These are phyloP conservation scores for Neosalanx taihuensis DNA, from an alignment of 2,797 vertebrate genomes.

Conservation along the genomic window DNA sequence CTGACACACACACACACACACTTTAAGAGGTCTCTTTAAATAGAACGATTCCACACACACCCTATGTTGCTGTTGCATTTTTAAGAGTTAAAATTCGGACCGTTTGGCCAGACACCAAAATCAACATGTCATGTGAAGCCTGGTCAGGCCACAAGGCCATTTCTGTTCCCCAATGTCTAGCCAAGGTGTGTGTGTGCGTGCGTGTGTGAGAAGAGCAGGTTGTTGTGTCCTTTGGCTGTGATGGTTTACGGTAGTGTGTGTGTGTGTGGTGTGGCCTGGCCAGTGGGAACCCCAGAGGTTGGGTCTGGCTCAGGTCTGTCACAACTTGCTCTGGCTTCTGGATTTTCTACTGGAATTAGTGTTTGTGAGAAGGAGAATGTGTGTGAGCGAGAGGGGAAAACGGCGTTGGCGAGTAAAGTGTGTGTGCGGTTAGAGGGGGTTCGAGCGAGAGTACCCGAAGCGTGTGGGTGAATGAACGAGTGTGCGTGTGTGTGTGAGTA, in stretches of 20 bases:
- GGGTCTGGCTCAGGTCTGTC: conserved; percentile 40
- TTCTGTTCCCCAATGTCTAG: conserved; percentile 3
- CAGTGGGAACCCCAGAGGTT: conserved; percentile 54
- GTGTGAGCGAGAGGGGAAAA: conserved; percentile 27
- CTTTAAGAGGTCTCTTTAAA: background rate
- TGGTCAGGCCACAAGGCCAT: background rate
- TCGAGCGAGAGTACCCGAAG: conserved; percentile 26
- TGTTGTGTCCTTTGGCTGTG: background rate
- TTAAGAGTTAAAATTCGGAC: no score
- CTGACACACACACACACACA: conserved; percentile 1
- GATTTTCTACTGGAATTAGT: conserved; percentile 26
- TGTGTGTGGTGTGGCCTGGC: conserved; percentile 24
- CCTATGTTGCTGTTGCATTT: no score
- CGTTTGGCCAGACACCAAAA: background rate
- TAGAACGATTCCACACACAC: background rate
- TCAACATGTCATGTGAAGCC: background rate
- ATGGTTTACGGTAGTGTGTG: conserved; percentile 5
- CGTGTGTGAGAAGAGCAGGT: background rate
- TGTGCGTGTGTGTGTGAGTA: conserved; percentile 30
- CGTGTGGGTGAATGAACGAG: conserved; percentile 28
- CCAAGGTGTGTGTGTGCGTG: conserved; percentile 3
- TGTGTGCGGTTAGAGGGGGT: conserved; percentile 34
- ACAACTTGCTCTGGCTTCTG: conserved; percentile 30
- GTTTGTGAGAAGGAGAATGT: conserved; percentile 35
- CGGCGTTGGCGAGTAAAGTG: background rate